These are phyloP conservation scores for Gymnarchus niloticus DNA, from an alignment of 2,113 vertebrate species.

Conservation along the genomic window DNA sequence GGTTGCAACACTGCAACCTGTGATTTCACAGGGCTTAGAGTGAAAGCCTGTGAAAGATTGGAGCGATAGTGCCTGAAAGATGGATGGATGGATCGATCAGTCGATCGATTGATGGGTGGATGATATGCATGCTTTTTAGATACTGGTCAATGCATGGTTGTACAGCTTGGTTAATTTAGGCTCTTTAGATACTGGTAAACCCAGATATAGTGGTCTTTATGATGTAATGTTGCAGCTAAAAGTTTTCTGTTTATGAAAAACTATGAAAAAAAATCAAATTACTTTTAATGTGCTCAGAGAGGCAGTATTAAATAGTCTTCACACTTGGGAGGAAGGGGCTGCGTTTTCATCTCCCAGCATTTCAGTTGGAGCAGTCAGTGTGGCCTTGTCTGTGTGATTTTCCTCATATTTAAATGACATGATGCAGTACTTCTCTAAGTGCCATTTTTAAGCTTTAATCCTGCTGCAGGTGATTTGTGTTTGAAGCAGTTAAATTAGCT, in stretches of 20 bases:
- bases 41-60: neutral
- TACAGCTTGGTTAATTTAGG: neutral
- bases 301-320: conserved; percentile 22
- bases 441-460: neutral
- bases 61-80: no score
- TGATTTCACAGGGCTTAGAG: neutral
- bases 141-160: no score
- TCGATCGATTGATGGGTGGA: no score
- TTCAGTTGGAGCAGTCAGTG: neutral
- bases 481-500: neutral
- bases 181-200: neutral
- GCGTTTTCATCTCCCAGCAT: neutral
- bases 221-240: neutral
- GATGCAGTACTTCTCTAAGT: no score
- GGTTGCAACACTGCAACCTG: no score
- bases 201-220: neutral
- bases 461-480: neutral
- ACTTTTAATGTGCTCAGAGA: conserved; percentile 16
- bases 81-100: no score
- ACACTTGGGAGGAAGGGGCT: neutral
- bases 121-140: neutral
- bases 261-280: neutral
- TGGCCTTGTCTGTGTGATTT: neutral
- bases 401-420: neutral
- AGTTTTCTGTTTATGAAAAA: conserved; percentile 9